A percentile compares a stretch with the other conserved stretches of the same genome.
phyloP scores from a whole-genome alignment of 30 jellyfish, hydroid and myxozoan species.

The Cassiopea andromeda region DNA sequence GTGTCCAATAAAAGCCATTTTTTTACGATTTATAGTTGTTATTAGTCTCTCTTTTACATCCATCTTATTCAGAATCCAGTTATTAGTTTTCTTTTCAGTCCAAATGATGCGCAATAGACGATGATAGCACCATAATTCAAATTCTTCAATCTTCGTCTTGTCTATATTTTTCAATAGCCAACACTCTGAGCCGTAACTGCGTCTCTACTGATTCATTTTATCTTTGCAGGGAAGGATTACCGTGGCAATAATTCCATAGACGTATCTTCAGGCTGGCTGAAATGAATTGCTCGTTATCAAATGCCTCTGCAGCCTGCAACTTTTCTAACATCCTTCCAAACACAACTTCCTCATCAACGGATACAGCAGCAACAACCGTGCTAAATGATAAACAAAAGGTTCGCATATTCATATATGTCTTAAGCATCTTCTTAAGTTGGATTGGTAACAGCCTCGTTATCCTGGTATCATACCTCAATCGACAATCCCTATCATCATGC shows the following conservation, averaged over 20 bases:
- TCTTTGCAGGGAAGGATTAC: neutral
- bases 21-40: too few relatives aligned
- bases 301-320: slow-evolving; percentile 32
- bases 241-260: neutral
- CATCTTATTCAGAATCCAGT: too few relatives aligned
- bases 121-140: too few relatives aligned
- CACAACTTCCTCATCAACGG: slow-evolving; percentile 1
- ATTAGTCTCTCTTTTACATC: too few relatives aligned
- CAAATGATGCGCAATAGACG: too few relatives aligned
- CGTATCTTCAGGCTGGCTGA: slow-evolving; percentile 5
- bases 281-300: slow-evolving; percentile 19
- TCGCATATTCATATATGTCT: slow-evolving; percentile 57
- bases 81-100: too few relatives aligned
- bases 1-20: too few relatives aligned
- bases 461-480: slow-evolving; percentile 50
- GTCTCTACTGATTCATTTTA: neutral
- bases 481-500: slow-evolving; percentile 66
- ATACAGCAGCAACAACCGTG: slow-evolving; percentile 11
- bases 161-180: too few relatives aligned
- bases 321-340: slow-evolving; percentile 6
- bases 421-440: slow-evolving; percentile 71
- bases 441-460: slow-evolving; percentile 76
- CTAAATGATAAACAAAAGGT: slow-evolving; percentile 66
- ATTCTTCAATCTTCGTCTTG: too few relatives aligned
- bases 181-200: too few relatives aligned